phyloP scores from a whole-genome alignment of 2,113 vertebrate species.

The Tragelaphus scriptus region DNA sequence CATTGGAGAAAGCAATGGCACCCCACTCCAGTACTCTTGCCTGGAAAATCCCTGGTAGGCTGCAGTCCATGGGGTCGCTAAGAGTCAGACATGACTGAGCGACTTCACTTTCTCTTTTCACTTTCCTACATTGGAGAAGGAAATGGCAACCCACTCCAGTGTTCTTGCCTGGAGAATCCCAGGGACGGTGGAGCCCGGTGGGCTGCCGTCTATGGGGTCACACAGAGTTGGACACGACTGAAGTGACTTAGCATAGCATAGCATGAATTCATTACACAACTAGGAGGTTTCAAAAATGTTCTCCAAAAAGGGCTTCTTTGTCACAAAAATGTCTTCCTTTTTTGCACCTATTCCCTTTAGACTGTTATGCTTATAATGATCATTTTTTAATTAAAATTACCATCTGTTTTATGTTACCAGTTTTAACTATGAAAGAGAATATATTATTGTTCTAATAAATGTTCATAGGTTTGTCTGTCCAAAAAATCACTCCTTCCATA shows the following conservation, averaged over 20 bases:
- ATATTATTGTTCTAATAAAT: slow-evolving; percentile 49
- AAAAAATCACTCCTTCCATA: background rate
- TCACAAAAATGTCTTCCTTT: slow-evolving; percentile 55
- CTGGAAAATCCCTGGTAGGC: too few relatives aligned
- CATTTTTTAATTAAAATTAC: slow-evolving; percentile 69
- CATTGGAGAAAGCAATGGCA: background rate
- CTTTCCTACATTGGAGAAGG: too few relatives aligned
- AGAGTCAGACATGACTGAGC: too few relatives aligned
- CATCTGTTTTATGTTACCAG: slow-evolving; percentile 50
- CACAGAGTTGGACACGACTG: too few relatives aligned
- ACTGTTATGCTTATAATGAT: slow-evolving; percentile 61
- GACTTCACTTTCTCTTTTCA: too few relatives aligned
- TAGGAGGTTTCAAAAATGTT: slow-evolving; percentile 41
- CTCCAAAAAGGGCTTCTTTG: background rate
- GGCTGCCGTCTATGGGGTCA: too few relatives aligned
- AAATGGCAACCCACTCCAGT: too few relatives aligned
- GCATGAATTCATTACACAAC: slow-evolving; percentile 46
- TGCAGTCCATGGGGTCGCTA: too few relatives aligned
- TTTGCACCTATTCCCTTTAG: slow-evolving; percentile 34
- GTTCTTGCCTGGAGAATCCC: too few relatives aligned
- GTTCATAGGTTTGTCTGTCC: slow-evolving; percentile 23
- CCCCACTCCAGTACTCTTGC: too few relatives aligned
- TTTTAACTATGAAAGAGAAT: slow-evolving; percentile 60
- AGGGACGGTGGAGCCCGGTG: too few relatives aligned
- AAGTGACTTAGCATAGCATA: too few relatives aligned